Evolutionary conservation across 2,113 vertebrate genomes (phyloP).

Genomic region (Saguinus midas): DNA sequence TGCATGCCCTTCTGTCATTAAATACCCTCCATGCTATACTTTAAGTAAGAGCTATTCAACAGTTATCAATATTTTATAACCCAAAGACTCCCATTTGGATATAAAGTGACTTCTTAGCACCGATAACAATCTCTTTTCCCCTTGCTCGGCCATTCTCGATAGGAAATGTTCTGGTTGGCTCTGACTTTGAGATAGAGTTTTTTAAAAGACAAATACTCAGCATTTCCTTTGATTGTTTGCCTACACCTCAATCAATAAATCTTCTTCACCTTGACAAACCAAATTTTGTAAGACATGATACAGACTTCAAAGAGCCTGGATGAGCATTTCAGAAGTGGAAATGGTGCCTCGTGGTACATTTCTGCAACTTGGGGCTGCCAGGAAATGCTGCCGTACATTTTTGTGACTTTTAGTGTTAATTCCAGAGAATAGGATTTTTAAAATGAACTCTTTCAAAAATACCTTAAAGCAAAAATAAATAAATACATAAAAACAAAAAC

Average conservation of each 20-base stretch:
- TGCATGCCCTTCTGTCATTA: background rate
- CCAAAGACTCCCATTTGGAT: background rate
- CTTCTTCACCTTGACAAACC: slow-evolving; percentile 4
- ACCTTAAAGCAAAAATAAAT: background rate
- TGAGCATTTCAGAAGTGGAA: background rate
- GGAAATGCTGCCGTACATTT: background rate
- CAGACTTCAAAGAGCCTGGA: background rate
- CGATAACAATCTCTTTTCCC: background rate
- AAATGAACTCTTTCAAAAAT: background rate
- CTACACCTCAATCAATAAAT: background rate
- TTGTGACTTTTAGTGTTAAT: background rate
- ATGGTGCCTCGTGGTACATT: background rate
- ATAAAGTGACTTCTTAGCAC: background rate
- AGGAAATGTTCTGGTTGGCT: background rate
- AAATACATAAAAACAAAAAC: background rate
- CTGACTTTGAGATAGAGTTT: slow-evolving; percentile 19
- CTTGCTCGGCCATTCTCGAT: background rate
- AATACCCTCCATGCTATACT: background rate
- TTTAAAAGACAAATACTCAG: background rate
- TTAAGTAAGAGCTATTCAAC: background rate
- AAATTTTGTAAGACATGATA: background rate
- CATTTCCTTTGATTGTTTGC: slow-evolving; percentile 17
- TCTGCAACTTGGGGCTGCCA: too few species aligned
- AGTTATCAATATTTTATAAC: background rate
- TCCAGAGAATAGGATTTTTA: background rate